These are phyloP conservation scores for Hydractinia echinata DNA, from an alignment of 30 jellyfish, hydroid and myxozoan genomes.

Conservation along the genomic window DNA sequence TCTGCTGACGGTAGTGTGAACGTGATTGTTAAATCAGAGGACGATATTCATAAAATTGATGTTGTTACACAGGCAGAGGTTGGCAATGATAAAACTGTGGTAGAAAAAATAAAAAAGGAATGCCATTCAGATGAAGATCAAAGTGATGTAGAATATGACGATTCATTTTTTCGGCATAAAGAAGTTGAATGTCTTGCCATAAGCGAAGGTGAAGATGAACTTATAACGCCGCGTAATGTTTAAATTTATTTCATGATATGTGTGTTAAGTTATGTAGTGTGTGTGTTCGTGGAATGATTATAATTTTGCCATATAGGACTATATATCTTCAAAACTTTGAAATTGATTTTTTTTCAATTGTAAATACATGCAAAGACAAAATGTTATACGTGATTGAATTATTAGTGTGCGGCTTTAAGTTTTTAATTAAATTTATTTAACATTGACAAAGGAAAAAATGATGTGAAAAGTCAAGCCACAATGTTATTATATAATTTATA, in stretches of 20 bases:
- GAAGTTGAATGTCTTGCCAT: background rate
- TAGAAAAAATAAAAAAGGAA: background rate
- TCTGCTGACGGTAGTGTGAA: constrained; percentile 9
- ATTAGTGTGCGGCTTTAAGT: too few relatives aligned
- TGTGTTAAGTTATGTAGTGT: too few relatives aligned
- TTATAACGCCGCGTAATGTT: constrained; percentile 4
- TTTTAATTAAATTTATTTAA: too few relatives aligned
- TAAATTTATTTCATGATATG: background rate
- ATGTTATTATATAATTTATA: too few relatives aligned
- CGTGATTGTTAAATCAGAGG: constrained; percentile 10
- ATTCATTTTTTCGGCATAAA: background rate
- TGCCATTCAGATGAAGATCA: background rate
- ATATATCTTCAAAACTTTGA: too few relatives aligned
- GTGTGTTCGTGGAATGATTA: too few relatives aligned
- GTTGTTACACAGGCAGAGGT: background rate
- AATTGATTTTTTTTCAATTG: too few relatives aligned
- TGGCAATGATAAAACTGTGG: background rate
- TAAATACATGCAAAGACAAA: too few relatives aligned
- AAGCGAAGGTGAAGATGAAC: constrained; percentile 14
- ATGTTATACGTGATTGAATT: too few relatives aligned
- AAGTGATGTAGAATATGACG: background rate
- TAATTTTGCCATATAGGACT: too few relatives aligned
- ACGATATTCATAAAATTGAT: background rate
- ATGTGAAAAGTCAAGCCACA: too few relatives aligned
- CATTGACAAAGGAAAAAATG: too few relatives aligned